Base-by-base conservation (phyloP, 2,113 vertebrate species). In the Tyrannus savana region DNA sequence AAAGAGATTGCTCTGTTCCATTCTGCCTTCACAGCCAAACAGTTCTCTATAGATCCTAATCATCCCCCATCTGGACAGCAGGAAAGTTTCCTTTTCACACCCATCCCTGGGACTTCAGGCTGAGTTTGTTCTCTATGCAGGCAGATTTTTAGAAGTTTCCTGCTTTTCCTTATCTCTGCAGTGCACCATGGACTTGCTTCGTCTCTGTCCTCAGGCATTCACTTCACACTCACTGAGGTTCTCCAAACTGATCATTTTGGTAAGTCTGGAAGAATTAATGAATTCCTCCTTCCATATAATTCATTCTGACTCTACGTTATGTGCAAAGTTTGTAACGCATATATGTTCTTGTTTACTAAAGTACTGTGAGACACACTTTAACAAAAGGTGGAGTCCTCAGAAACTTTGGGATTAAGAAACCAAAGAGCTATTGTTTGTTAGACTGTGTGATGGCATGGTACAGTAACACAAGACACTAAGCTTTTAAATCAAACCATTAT, bases 191-290 rank as follows among this genome's bases (percentile, higher is more conserved):
- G 5, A 4, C 9, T 55, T 80, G 2, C 46, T 44, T 31, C 21
- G 1, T 66, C 8, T 74, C 24, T 6, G 1, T 52, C 2, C 7
- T 50, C 13, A 47, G 6, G 35, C 0, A 1, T 41, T 59, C 7
- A 30, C 19, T 82, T 87, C 12, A 69, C 7, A 10, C 1, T 56
- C 14, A 11, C 6, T 3, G 18, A 68, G 2, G 12, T 39, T 60
- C 24, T 89, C 30, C 23, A 41, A 8, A n/a, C 4, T 55, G 8
- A 63, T 4, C 4, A 39, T 64, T 67, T 72, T 49, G 3, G 1
- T 49, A 49, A n/a, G 49, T 62, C 12, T 44, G 25, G 4, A 21
- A 69, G 27, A 62, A 52, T 23, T 10, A 37, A 42, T 30, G 42
- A 64, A 56, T 49, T 19, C 11, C 7, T 25, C 5, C 18, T 72